These are phyloP conservation scores for Nerophis ophidion DNA, from an alignment of 2,113 vertebrate genomes.

Conservation along the genomic window DNA sequence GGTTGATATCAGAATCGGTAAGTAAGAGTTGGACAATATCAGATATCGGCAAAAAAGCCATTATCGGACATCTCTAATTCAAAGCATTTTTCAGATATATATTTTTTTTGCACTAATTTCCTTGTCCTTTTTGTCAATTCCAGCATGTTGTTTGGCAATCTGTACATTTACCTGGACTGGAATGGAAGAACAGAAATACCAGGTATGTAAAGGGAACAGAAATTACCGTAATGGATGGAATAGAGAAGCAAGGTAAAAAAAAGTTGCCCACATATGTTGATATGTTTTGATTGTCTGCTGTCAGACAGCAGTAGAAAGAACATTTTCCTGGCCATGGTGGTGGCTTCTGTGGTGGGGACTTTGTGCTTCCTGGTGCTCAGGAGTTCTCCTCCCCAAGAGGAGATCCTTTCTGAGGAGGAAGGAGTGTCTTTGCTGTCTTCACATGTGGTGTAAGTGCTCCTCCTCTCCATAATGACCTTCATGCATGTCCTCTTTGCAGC, in stretches of 20 bases:
- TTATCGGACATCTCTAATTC: too few species aligned
- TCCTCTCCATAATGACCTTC: too few species aligned
- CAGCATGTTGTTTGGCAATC: constrained; percentile 96
- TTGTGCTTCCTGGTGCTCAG: constrained; percentile 89
- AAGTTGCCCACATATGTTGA: background rate
- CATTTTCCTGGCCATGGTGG: constrained; percentile 85
- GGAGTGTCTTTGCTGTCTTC: constrained; percentile 65
- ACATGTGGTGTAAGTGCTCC: constrained; percentile 51
- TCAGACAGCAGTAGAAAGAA: constrained; percentile 84
- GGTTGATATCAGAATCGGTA: background rate
- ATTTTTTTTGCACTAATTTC: background rate
- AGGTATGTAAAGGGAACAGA: constrained; percentile 66
- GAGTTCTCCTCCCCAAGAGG: constrained; percentile 58
- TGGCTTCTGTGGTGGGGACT: constrained; percentile 85
- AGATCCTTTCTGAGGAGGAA: constrained; percentile 71
- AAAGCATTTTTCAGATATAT: background rate
- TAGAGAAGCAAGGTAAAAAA: constrained; percentile 5
- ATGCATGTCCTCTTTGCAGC: too few species aligned
- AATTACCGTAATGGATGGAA: background rate
- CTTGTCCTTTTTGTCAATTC: constrained; percentile 24
- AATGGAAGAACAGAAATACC: constrained; percentile 85
- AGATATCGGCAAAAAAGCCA: too few species aligned
- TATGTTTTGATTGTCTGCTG: background rate
- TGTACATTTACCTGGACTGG: constrained; percentile 96
- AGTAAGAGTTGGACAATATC: too few species aligned